Evolutionary conservation across 2,113 vertebrate species (phyloP).

Genomic region (Talpa occidentalis): DNA sequence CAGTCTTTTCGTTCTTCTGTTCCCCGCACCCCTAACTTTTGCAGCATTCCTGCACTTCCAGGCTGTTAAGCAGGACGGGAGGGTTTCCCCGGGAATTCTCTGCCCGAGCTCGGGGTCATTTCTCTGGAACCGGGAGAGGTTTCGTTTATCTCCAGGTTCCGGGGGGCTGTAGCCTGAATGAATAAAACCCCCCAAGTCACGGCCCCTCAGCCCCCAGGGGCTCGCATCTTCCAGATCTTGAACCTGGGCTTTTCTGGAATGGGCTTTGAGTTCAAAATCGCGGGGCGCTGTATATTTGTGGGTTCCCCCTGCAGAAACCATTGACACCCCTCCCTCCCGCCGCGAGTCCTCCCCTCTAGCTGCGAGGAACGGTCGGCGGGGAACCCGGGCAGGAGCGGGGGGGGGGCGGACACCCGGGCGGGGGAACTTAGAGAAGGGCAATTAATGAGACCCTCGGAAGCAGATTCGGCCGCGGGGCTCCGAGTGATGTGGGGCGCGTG

Average conservation of each 20-base stretch:
- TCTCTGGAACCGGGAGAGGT: neutral
- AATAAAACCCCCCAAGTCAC: conserved; percentile 10
- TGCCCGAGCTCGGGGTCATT: neutral
- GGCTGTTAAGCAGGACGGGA: neutral
- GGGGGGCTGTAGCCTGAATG: neutral
- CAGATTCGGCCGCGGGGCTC: neutral
- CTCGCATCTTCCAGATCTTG: neutral
- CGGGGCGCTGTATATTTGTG: neutral
- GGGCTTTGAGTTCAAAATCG: neutral
- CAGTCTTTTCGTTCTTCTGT: neutral
- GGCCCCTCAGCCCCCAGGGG: rapidly evolving
- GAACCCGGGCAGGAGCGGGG: neutral
- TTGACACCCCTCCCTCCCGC: neutral
- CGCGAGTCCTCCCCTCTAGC: neutral
- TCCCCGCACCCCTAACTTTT: conserved; percentile 65
- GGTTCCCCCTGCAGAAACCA: neutral
- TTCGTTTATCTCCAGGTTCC: neutral
- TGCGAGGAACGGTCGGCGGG: neutral
- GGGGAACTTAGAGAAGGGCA: neutral
- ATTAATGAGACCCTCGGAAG: neutral
- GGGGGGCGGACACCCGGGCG: neutral
- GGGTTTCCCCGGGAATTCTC: neutral
- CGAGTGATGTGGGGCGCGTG: neutral
- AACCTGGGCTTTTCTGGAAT: neutral
- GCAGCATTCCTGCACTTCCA: conserved; percentile 21